phyloP scores from a whole-genome alignment of 2,113 vertebrate species.

The Fregetta grallaria region DNA sequence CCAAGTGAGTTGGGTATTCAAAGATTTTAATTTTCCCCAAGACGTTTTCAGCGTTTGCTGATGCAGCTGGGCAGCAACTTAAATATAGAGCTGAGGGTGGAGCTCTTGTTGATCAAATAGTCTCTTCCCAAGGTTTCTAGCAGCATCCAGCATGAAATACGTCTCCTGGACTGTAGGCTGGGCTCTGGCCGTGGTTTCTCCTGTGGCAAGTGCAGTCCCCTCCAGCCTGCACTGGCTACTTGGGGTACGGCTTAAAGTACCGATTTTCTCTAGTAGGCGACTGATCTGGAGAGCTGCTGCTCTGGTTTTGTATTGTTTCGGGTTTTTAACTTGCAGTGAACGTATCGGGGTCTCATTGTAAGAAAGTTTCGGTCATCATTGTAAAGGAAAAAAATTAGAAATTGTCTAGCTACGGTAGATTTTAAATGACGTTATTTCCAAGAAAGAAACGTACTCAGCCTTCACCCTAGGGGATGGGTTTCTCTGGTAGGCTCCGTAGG shows the following conservation, averaged over 20 bases:
- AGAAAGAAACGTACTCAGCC: accelerated
- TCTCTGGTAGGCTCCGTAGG: neutral
- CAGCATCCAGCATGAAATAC: neutral
- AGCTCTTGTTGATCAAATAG: neutral
- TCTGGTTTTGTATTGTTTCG: neutral
- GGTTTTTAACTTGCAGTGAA: neutral
- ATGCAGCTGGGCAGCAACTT: neutral
- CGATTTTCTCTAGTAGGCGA: no score
- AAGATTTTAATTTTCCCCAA: neutral
- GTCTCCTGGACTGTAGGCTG: neutral
- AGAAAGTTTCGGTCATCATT: neutral
- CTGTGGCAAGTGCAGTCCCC: neutral
- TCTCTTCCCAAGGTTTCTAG: neutral
- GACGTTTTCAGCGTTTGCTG: neutral
- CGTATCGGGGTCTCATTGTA: neutral
- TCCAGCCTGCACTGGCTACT: neutral
- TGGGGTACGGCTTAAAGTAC: neutral
- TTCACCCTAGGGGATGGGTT: neutral
- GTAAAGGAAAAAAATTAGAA: neutral
- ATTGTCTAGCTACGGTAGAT: neutral
- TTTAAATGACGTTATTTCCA: neutral
- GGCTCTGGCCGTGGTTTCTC: neutral
- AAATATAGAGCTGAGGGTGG: neutral
- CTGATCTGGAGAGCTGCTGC: neutral
- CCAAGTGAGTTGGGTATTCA: neutral